phyloP scores from a whole-genome alignment of 35 echinoderm and acorn worm species.

The Amphiura filiformis region DNA sequence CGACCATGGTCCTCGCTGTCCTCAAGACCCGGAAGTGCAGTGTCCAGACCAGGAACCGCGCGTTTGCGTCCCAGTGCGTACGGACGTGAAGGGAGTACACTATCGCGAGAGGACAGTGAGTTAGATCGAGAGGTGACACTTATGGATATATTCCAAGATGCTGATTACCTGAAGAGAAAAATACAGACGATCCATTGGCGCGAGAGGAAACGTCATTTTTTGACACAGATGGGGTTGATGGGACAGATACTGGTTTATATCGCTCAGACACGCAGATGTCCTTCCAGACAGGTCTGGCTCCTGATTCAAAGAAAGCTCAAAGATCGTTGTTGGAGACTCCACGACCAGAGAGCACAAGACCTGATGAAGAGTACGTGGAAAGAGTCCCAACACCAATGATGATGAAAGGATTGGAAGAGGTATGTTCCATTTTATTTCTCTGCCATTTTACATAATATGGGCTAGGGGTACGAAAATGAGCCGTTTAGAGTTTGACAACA shows the following conservation, averaged over 20 bases:
- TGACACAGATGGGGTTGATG: background rate
- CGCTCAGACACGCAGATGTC: background rate
- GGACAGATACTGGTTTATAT: background rate
- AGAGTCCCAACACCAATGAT: constrained; percentile 74
- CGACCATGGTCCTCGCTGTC: constrained; percentile 20
- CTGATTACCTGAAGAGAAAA: background rate
- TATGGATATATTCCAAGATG: no score
- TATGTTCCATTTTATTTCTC: no score
- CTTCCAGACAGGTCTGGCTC: background rate
- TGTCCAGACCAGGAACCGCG: constrained; percentile 31
- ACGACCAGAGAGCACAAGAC: background rate
- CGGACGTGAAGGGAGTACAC: background rate
- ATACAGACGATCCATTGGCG: background rate
- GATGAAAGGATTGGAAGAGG: constrained; percentile 76
- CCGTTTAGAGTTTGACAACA: no score
- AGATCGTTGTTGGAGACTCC: constrained; percentile 4
- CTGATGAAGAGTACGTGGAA: constrained; percentile 11
- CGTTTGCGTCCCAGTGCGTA: constrained; percentile 17
- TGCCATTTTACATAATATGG: no score
- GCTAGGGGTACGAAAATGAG: no score
- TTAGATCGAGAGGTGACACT: no score
- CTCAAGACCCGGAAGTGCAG: constrained; percentile 15
- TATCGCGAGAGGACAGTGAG: background rate
- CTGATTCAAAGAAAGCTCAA: background rate
- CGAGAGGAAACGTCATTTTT: background rate